Base-by-base conservation (phyloP, 1,140 invertebrate species). In the Pachyrhynchus sulphureomaculatus region DNA sequence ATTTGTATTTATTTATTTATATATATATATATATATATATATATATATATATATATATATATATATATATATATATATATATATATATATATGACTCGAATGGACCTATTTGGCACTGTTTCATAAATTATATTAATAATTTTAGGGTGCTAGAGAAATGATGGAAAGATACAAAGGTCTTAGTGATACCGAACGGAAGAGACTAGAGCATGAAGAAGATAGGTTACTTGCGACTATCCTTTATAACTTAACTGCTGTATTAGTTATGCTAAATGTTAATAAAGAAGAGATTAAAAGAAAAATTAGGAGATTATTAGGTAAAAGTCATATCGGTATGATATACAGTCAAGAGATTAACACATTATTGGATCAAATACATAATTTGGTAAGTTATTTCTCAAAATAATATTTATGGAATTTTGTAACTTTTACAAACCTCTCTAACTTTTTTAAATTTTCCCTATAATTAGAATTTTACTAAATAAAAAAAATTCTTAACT, bases 301-400 rank as follows among this genome's bases (percentile, higher is more conserved):
- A 82, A 85, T 96, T n/a, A 83, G 96, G 20, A 84, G 97, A 32
- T 76, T 99, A 42, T 80, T 99, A 1, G 97, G 96, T 1, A 99
- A 99, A 77, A 98, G 95, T 76, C 98, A 99, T 72, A 98, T 99
- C 71, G 96, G 97, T 6, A 82, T 99, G 10, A 88, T 95, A 0
- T 97, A 98, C 77, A 98, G 95, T 65, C 93, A 98, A 75, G 95
- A 99, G 79, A 90, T 99, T 6, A 98, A 99, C 78, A 88, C 93
- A 75, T 83, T 99, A 4, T 82, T 99, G 4, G 97, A 99, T 77
- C 91, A 97, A 77, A 90, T 99, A 53, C 86, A 91, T 67, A 92
- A 95, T 79, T 82, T 98, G 81, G 96, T 98, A 81, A 86, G 84
- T 79, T 18, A 13, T 29, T 44, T 24, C 21, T 24, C 8, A 5